Evolutionary conservation across 2,797 vertebrate genomes (phyloP), one percentile per base, ranked within the genome.

Genomic region (Chiroxiphia lanceolata): DNA sequence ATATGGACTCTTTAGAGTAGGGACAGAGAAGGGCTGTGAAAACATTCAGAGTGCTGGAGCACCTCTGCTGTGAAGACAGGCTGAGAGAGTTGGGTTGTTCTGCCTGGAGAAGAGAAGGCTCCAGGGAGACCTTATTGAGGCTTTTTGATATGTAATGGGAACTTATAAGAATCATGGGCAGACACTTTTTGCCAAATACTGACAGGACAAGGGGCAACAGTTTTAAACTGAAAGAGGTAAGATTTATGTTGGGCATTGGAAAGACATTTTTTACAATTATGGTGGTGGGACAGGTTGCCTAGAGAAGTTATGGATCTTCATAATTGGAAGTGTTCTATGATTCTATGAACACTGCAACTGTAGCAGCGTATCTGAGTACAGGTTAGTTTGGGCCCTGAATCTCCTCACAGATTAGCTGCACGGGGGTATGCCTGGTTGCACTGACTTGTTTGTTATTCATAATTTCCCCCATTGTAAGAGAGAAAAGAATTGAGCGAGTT

Each of bases 1-100:
- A 53, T 11, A 15, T 4, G 33, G 15, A 4, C 4, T 29, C 1
- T 0, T 22, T 57, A 11, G 25, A 48, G 19, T 0, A 1, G 33
- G 38, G 23, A 15, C 26, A 21, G 25, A 51, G 0, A 4, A 42
- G 21, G 25, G 27, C 8, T 15, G 3, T 0, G 3, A 29, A 67
- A 67, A 29, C 19, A 27, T 13, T 69, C 13, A 1, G 10, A 34
- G 27, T 9, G 9, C 19, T 92, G 75, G 5, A 67, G 3, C 38
- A 67, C 4, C 27, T 74, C 16, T 87, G 6, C 61, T 45, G 0
- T 13, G 26, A 72, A 4, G 25, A 48, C 12, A 61, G 25, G 13
- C 38, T 64, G 60, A 65, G 51, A 31, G 10, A 50, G 9, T 4
- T 54, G 38, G 5, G 10, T 38, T 45, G 7, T 3, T 54, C 53